Evolutionary conservation across 2,113 vertebrate species (phyloP), one percentile per base, ranked within the genome.

Genomic region (Labeo rohita): DNA sequence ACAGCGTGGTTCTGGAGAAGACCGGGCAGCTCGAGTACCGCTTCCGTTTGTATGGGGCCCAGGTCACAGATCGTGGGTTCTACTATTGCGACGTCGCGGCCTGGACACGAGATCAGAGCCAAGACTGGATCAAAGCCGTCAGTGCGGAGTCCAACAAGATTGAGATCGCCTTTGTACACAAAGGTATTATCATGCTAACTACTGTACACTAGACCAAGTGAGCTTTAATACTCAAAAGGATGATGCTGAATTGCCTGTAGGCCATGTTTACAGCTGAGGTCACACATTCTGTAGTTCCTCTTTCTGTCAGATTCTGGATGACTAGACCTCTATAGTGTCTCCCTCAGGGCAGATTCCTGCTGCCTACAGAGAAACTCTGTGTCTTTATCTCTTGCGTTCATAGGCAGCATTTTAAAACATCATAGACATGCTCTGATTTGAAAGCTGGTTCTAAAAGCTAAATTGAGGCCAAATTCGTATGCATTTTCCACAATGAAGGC

Each of bases 51-150:
- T 96, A 95, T 0, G 96, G 96, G 39, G 97, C 96, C 0, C 97
- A 98, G 94, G 85, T 96, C 86, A 96, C 96, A 0, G 97, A 99
- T 12, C 92, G 95, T 0, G 98, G 97, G 12, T 94, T 93, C 2
- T 99, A 99, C 92, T 98, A 95, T 92, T 99, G 98, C 12, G 74
- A 96, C 21, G 94, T 99, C 84, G 96, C 96, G 0, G 97, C 97
- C 0, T 98, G 96, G 96, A 98, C 95, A 0, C 97, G 96, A 0
- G 95, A 96, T 1, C 92, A 95, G 2, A 92, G 91, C 0, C 91
- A 93, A 23, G 90, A 95, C 28, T 99, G 97, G 98, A 95, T 91
- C 10, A 95, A 92, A 83, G 95, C 94, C 0, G 91, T 94, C 50
- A 96, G 94, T 16, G 94, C 95, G 0, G 93, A 96, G 28, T 99